Percentiles rank a stretch among this genome's conserved stretches.
Conservation (phyloP, 2,113 vertebrate species). For the Neotoma lepida region DNA sequence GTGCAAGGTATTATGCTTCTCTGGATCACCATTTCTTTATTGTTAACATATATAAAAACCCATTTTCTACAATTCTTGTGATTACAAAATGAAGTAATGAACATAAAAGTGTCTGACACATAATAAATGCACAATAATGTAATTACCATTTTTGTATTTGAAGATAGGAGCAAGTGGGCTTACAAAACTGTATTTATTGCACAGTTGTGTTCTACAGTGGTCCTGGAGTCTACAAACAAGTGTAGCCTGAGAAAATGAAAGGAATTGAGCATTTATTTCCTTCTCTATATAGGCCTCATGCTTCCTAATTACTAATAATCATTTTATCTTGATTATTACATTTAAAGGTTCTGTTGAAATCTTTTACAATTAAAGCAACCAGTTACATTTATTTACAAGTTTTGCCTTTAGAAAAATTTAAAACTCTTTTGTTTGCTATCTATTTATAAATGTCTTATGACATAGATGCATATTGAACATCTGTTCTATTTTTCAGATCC, state of each 20-base stretch:
- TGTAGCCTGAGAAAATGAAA: slow-evolving; percentile 15
- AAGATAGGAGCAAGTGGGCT: slow-evolving; percentile 1
- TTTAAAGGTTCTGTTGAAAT: slow-evolving; percentile 14
- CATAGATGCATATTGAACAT: background rate
- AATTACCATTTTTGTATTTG: slow-evolving; percentile 34
- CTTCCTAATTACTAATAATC: slow-evolving; percentile 27
- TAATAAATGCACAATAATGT: slow-evolving; percentile 23
- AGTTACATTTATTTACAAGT: slow-evolving; percentile 4
- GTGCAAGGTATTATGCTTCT: slow-evolving; percentile 43
- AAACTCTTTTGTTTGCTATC: background rate
- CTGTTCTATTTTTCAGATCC: slow-evolving; percentile 47
- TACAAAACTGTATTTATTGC: background rate
- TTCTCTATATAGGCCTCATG: background rate
- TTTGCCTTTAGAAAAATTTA: slow-evolving; percentile 19
- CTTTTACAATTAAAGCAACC: slow-evolving; percentile 29
- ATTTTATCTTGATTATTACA: slow-evolving; percentile 20
- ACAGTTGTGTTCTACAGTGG: background rate
- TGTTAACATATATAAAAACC: background rate
- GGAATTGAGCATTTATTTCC: slow-evolving; percentile 41
- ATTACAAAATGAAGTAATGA: slow-evolving; percentile 25
- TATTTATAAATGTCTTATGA: slow-evolving; percentile 4
- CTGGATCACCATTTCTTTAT: background rate
- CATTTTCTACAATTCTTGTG: background rate
- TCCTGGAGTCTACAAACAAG: background rate
- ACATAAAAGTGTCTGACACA: background rate